phyloP scores from a whole-genome alignment of 2,888 invertebrate genomes.

The Empis livida region DNA sequence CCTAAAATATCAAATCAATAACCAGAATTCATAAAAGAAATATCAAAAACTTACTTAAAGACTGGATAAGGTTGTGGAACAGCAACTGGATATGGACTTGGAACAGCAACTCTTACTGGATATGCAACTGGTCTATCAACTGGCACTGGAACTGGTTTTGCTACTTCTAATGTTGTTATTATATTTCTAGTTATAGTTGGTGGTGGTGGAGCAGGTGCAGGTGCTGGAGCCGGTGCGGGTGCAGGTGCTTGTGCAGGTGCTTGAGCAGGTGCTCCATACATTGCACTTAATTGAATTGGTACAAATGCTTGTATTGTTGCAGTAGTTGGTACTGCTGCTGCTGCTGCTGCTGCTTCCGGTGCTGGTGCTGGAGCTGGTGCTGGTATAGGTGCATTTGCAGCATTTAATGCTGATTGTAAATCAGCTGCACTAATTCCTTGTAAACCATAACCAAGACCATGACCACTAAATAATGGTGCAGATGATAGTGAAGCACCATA shows the following conservation, averaged over 20 bases:
- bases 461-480: too few relatives aligned
- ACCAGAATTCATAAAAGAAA: too few relatives aligned
- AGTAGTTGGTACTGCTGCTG: constrained; percentile 22
- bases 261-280: constrained; percentile 18
- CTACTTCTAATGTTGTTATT: constrained; percentile 20
- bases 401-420: too few relatives aligned
- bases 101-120: constrained; percentile 11
- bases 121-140: constrained; percentile 8
- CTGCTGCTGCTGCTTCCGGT: constrained; percentile 11
- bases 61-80: background rate
- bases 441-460: too few relatives aligned
- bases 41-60: too few relatives aligned
- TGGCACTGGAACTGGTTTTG: constrained; percentile 9
- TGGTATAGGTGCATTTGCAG: background rate
- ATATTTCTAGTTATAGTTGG: constrained; percentile 25
- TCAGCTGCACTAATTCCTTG: too few relatives aligned
- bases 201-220: constrained; percentile 30
- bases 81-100: constrained; percentile 1
- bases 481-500: too few relatives aligned
- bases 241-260: constrained; percentile 22
- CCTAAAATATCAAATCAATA: too few relatives aligned
- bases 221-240: constrained; percentile 26
- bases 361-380: constrained; percentile 7
- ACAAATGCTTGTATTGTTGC: constrained; percentile 31
- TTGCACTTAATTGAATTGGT: constrained; percentile 31